These are phyloP conservation scores for Psittacara wagleri DNA, from an alignment of 2,113 vertebrate species.

Conservation along the genomic window DNA sequence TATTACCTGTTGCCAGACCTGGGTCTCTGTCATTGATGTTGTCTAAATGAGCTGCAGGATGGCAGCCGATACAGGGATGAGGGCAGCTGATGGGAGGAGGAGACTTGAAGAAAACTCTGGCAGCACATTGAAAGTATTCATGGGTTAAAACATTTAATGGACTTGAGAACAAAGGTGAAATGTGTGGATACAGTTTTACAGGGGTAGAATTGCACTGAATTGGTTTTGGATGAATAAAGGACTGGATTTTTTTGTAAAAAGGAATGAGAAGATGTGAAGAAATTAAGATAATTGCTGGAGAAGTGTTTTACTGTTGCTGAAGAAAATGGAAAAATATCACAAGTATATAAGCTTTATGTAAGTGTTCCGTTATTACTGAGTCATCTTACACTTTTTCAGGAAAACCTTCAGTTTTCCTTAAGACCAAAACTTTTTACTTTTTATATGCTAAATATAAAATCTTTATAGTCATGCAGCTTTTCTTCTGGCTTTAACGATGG, in stretches of 20 bases:
- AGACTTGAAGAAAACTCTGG: neutral
- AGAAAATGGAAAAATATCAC: neutral
- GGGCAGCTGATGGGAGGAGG: accelerated
- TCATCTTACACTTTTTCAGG: neutral
- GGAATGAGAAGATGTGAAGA: neutral
- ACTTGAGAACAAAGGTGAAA: neutral
- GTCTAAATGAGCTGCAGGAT: neutral
- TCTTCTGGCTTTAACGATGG: neutral
- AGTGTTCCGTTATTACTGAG: neutral
- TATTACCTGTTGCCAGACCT: accelerated
- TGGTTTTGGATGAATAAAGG: neutral
- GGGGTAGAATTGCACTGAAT: neutral
- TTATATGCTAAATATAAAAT: neutral
- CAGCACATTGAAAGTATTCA: neutral
- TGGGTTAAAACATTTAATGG: neutral
- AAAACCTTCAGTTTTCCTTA: neutral
- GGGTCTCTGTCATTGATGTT: accelerated
- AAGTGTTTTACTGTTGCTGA: neutral
- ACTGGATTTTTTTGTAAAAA: neutral
- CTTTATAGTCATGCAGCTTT: neutral
- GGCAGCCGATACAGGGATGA: neutral
- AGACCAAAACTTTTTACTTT: neutral
- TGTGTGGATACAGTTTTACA: neutral
- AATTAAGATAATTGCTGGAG: neutral
- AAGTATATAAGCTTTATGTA: neutral